Evolutionary conservation across 2,888 invertebrate genomes (phyloP).

Genomic region (Lasiommata megera): DNA sequence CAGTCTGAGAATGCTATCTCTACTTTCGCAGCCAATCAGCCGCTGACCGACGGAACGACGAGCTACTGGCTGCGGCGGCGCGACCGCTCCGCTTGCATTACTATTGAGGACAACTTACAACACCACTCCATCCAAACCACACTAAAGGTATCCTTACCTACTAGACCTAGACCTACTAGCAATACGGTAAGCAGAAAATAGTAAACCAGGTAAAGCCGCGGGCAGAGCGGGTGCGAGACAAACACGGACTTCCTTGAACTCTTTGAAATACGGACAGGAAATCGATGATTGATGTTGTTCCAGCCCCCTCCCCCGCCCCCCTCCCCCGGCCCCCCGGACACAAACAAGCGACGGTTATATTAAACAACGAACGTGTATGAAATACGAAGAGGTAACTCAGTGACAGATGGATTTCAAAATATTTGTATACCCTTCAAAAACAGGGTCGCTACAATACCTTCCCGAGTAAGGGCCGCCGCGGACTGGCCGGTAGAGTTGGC

Average conservation of each 20-base stretch:
- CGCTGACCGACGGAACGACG: no score
- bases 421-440: slow-evolving; percentile 63
- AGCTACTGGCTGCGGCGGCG: no score
- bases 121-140: no score
- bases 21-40: no score
- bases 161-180: no score
- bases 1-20: no score
- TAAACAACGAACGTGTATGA: not conserved
- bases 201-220: no score
- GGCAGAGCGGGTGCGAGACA: not conserved
- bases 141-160: no score
- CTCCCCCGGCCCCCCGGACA: not conserved
- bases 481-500: not conserved
- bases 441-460: slow-evolving; percentile 58
- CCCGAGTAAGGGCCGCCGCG: slow-evolving; percentile 42
- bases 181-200: no score
- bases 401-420: slow-evolving; percentile 57
- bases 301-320: not conserved
- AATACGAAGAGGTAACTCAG: not conserved
- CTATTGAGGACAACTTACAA: no score
- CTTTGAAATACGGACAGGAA: not conserved
- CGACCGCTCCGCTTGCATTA: no score
- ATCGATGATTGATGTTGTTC: slow-evolving; percentile 1
- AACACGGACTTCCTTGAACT: not conserved
- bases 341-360: not conserved